These are phyloP conservation scores for Elaphurus davidianus DNA, from an alignment of 2,113 vertebrate genomes.

Conservation along the genomic window DNA sequence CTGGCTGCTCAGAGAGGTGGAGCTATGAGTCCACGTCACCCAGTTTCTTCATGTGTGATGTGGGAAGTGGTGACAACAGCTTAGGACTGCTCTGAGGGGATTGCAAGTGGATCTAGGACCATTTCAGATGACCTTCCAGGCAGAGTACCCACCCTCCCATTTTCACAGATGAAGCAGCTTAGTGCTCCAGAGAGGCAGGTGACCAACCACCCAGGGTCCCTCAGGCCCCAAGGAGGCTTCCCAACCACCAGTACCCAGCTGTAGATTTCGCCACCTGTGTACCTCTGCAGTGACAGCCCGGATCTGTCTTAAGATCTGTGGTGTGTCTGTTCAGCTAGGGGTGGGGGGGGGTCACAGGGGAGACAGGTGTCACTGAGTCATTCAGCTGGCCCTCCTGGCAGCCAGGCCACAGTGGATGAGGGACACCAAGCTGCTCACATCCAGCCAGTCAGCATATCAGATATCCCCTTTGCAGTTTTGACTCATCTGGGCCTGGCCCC, in stretches of 20 bases:
- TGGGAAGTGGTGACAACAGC: not conserved
- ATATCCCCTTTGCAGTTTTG: slow-evolving; percentile 46
- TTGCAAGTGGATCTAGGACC: not conserved
- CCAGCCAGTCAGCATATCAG: slow-evolving; percentile 21
- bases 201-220: not conserved
- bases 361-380: slow-evolving; percentile 55
- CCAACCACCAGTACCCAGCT: not conserved
- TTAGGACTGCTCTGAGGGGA: not conserved
- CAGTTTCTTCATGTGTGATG: not conserved
- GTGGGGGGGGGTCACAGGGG: not conserved
- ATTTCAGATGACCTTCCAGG: not conserved
- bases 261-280: not conserved
- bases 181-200: not conserved
- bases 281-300: not conserved
- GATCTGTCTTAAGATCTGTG: not conserved
- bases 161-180: not conserved
- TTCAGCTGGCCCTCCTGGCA: not conserved
- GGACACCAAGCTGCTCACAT: slow-evolving; percentile 14
- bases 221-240: not conserved
- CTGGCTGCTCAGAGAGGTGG: not conserved
- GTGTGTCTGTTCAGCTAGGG: not conserved
- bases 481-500: slow-evolving; percentile 49
- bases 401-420: not conserved
- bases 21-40: not conserved
- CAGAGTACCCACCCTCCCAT: not conserved